Percentiles rank a stretch among this genome's conserved stretches.
These are phyloP conservation scores for Portunus trituberculatus DNA, from an alignment of 1,140 invertebrate species.

Conservation along the genomic window DNA sequence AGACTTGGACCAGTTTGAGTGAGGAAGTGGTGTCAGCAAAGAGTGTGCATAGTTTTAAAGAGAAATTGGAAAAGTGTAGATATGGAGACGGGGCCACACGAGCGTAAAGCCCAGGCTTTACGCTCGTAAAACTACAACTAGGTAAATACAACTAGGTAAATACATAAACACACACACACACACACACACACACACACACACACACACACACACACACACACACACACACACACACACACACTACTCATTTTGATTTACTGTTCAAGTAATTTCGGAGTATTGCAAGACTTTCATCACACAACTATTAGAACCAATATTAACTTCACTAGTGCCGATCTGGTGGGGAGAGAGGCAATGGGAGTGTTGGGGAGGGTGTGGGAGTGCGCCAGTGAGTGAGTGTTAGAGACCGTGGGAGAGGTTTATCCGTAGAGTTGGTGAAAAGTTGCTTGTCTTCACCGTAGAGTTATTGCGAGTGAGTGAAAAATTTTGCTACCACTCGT, in stretches of 20 bases:
- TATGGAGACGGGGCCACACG: too few relatives aligned
- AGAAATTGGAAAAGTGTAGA: too few relatives aligned
- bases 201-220: background rate
- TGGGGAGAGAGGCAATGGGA: background rate
- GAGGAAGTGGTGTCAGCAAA: too few relatives aligned
- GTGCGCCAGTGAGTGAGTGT: background rate
- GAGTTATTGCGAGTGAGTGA: too few relatives aligned
- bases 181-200: background rate
- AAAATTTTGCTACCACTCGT: too few relatives aligned
- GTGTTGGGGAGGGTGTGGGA: background rate
- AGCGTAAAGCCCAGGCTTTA: too few relatives aligned
- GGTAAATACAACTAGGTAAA: too few relatives aligned
- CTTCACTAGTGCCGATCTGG: background rate
- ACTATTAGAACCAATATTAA: background rate
- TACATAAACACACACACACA: too few relatives aligned
- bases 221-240: background rate
- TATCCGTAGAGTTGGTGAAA: background rate
- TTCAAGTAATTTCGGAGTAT: background rate
- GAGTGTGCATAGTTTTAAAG: too few relatives aligned
- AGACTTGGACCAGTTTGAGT: background rate
- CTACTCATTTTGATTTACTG: too few relatives aligned
- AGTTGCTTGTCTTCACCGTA: background rate
- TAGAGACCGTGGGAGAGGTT: background rate
- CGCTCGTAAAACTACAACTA: too few relatives aligned
- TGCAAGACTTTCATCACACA: background rate